Conservation (phyloP, 2,113 vertebrate species). For the Rhinopomastus cyanomelas region DNA sequence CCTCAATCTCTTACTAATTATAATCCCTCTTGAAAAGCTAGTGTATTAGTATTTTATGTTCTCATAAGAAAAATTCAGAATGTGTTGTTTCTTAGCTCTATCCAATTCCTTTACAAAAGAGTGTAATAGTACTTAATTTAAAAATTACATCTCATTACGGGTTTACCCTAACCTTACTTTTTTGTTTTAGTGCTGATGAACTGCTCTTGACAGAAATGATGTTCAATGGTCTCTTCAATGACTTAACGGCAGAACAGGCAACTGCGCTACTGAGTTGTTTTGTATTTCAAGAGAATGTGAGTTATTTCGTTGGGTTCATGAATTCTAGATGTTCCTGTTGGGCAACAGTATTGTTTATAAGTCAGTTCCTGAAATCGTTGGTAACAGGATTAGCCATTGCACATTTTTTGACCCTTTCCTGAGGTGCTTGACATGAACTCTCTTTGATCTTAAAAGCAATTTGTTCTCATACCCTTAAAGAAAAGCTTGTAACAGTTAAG, state of each 20-base stretch:
- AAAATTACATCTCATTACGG: not conserved
- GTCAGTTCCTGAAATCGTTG: not conserved
- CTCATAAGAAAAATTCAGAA: not conserved
- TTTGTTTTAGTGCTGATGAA: constrained; percentile 86
- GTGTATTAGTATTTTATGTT: not conserved
- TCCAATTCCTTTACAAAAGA: not conserved
- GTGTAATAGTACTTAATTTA: not conserved
- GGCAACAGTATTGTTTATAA: not conserved
- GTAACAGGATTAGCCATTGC: not conserved
- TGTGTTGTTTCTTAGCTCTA: not conserved
- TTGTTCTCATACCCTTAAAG: not conserved
- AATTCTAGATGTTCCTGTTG: not conserved
- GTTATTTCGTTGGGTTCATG: not conserved
- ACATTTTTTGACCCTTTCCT: not conserved
- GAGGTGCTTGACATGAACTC: not conserved
- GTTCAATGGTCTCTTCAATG: constrained; percentile 97
- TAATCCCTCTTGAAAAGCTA: not conserved
- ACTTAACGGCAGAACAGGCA: constrained; percentile 91
- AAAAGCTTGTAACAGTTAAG: not conserved
- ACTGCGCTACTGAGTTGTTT: constrained; percentile 95
- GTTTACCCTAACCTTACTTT: not conserved
- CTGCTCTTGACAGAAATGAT: constrained; percentile 97
- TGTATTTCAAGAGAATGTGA: constrained; percentile 98
- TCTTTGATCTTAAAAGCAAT: not conserved
- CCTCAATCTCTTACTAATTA: not conserved